Percentiles rank a stretch among this genome's conserved stretches.
phyloP scores from a whole-genome alignment of 2,888 invertebrate genomes.

The Diadegma fenestrale region DNA sequence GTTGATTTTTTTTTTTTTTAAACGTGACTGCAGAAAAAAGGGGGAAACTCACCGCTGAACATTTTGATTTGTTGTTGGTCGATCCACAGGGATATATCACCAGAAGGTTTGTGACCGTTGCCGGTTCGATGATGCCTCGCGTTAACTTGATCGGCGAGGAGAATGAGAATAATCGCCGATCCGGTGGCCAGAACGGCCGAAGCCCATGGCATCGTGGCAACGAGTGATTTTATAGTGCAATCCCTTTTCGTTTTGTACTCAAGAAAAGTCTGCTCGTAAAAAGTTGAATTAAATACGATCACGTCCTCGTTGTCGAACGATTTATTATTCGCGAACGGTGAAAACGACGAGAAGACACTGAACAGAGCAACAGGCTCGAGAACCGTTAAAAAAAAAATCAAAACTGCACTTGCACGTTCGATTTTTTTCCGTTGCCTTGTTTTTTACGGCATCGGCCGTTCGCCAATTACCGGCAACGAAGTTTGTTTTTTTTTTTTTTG shows the following conservation, averaged over 20 bases:
- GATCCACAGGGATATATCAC: constrained; percentile 94
- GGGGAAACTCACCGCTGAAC: constrained; percentile 91
- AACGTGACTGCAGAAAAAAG: neutral
- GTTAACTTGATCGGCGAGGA: constrained; percentile 74
- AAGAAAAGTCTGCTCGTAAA: neutral
- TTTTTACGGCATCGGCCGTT: constrained; percentile 44
- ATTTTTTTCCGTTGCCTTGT: neutral
- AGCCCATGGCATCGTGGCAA: constrained; percentile 79
- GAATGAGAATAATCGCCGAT: constrained; percentile 75
- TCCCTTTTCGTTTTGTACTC: constrained; percentile 6
- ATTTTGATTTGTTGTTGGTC: constrained; percentile 96
- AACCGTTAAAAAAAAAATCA: constrained; percentile 14
- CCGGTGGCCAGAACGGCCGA: constrained; percentile 77
- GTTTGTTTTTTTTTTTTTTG: constrained; percentile 27
- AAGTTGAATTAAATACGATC: neutral
- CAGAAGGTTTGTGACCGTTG: constrained; percentile 82
- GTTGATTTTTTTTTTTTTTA: no score
- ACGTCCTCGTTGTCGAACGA: neutral
- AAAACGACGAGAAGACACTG: constrained; percentile 73
- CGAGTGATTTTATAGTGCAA: constrained; percentile 60
- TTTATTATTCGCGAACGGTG: constrained; percentile 39
- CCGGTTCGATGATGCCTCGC: constrained; percentile 80
- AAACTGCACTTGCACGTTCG: neutral
- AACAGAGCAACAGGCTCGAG: constrained; percentile 2
- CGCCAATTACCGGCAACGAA: constrained; percentile 55